Percentiles rank a stretch among this genome's conserved stretches.
Evolutionary conservation across 35 echinoderm and acorn worm genomes (phyloP).

Genomic region (Antedon bifida): DNA sequence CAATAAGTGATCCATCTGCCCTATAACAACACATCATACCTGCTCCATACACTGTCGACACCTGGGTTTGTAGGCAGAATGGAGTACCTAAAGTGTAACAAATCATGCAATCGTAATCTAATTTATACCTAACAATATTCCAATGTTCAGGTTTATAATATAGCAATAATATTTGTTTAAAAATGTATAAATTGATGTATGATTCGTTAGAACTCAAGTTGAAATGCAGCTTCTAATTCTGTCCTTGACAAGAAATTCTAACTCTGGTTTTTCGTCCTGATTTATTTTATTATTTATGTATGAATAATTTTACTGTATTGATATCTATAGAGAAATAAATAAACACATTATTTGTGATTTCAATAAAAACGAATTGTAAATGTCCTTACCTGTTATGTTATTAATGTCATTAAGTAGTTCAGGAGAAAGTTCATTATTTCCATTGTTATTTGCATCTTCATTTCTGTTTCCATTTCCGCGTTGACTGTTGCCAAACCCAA

Average conservation of each 20-base stretch:
- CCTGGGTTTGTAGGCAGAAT: constrained; percentile 44
- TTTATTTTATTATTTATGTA: too few relatives aligned
- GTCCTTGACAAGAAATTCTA: too few relatives aligned
- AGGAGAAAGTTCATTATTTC: neutral
- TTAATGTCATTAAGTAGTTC: constrained; percentile 14
- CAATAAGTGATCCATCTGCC: constrained; percentile 45
- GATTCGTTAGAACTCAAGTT: too few relatives aligned
- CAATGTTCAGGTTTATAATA: too few relatives aligned
- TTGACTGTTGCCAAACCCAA: neutral
- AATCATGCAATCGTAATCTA: neutral
- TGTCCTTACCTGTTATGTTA: neutral
- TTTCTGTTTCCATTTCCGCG: neutral
- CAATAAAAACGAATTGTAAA: neutral
- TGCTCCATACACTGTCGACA: constrained; percentile 29
- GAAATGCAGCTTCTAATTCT: too few relatives aligned
- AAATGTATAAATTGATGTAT: too few relatives aligned
- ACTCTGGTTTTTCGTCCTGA: too few relatives aligned
- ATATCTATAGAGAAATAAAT: too few relatives aligned
- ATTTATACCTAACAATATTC: neutral
- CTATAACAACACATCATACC: constrained; percentile 74
- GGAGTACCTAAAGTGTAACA: constrained; percentile 10
- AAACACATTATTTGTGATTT: too few relatives aligned
- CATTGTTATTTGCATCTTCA: neutral
- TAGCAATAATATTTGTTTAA: too few relatives aligned
- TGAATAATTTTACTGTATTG: too few relatives aligned